These are phyloP conservation scores for Elaphurus davidianus DNA, from an alignment of 2,113 vertebrate species.

Conservation along the genomic window DNA sequence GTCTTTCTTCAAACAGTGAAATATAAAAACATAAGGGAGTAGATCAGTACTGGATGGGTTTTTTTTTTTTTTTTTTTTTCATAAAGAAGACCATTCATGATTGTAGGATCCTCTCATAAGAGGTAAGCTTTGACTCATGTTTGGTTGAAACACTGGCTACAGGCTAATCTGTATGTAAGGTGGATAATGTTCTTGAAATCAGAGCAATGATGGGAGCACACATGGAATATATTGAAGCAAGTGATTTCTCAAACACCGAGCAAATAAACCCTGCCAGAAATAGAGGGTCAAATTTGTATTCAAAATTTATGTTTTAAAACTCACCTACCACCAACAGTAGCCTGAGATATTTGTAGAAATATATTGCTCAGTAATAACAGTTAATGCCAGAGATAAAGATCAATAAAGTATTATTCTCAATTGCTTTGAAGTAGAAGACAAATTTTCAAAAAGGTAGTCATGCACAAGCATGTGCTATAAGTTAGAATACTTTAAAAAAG, in stretches of 20 bases:
- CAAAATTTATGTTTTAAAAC: not conserved
- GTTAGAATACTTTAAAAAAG: not conserved
- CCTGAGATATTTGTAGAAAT: not conserved
- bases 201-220: not conserved
- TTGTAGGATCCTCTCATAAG: not conserved
- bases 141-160: not conserved
- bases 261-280: not conserved
- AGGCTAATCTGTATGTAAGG: not conserved
- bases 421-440: not conserved
- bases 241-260: not conserved
- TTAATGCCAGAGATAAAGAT: not conserved
- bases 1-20: not conserved
- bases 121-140: not conserved
- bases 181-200: not conserved
- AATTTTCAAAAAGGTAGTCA: not conserved
- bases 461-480: accelerated
- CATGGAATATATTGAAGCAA: not conserved
- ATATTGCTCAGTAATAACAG: not conserved
- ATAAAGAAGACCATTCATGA: not conserved
- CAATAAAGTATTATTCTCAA: not conserved
- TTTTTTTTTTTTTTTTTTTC: not conserved
- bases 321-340: not conserved
- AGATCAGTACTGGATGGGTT: not conserved
- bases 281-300: not conserved
- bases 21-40: not conserved